phyloP scores from a whole-genome alignment of 2,797 vertebrate species.

The Peromyscus aztecus region DNA sequence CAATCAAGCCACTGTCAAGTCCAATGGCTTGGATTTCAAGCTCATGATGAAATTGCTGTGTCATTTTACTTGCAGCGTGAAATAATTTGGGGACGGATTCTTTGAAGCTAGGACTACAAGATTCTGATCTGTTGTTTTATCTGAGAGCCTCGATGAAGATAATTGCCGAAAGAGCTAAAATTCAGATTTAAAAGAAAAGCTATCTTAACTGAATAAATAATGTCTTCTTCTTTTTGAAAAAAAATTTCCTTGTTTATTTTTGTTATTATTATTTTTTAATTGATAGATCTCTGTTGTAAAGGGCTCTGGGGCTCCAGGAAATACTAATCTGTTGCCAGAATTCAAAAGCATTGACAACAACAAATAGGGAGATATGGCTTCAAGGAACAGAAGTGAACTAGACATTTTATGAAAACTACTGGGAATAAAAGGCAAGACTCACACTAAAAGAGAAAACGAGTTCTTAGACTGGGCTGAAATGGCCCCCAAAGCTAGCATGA shows the following conservation, averaged over 20 bases:
- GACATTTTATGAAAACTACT: neutral
- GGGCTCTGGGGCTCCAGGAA: neutral
- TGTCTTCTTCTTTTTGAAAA: neutral
- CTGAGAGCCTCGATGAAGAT: neutral
- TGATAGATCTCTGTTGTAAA: neutral
- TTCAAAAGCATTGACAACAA: neutral
- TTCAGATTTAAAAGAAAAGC: constrained; percentile 60
- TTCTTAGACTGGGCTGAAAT: neutral
- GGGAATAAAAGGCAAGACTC: neutral
- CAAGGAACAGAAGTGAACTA: neutral
- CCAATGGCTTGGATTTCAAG: constrained; percentile 20
- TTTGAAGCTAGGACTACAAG: constrained; percentile 1
- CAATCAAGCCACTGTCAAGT: constrained; percentile 14
- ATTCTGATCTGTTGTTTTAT: neutral
- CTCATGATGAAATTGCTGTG: constrained; percentile 43
- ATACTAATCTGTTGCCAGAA: constrained; percentile 6
- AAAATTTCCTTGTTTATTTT: neutral
- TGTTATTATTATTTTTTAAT: neutral
- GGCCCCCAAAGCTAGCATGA: neutral
- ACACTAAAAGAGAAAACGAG: neutral
- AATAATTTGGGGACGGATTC: constrained; percentile 39
- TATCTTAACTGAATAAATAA: constrained; percentile 18
- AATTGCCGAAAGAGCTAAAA: constrained; percentile 23
- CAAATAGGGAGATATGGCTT: neutral
- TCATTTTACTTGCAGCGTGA: constrained; percentile 49